These are phyloP conservation scores for Darevskia mixta DNA, from an alignment of 2,797 vertebrate genomes.

Conservation along the genomic window DNA sequence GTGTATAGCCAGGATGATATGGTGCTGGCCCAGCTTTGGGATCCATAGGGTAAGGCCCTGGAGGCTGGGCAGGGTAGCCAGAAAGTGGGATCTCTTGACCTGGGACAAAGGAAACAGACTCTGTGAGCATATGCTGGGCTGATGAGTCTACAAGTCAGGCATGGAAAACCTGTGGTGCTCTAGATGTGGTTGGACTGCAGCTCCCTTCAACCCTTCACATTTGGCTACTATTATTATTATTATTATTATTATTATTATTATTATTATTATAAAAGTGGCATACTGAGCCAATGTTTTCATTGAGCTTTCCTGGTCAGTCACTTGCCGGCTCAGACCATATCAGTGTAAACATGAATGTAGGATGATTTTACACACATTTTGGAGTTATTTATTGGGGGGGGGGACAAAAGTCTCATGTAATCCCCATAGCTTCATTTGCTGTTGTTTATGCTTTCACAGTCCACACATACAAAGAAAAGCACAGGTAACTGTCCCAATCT, in stretches of 20 bases:
- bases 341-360: no score
- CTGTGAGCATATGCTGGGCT: not conserved
- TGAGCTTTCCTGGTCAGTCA: no score
- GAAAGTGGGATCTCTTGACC: slow-evolving; percentile 85
- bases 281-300: no score
- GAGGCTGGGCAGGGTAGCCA: slow-evolving; percentile 85
- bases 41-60: slow-evolving; percentile 84
- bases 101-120: slow-evolving; percentile 39
- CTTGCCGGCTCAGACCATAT: no score
- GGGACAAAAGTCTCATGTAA: not conserved
- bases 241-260: no score
- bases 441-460: not conserved
- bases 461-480: not conserved
- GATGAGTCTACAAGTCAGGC: not conserved
- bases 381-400: not conserved
- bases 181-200: no score
- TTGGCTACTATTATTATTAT: no score
- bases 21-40: slow-evolving; percentile 83
- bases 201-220: no score
- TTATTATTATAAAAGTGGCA: no score
- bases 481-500: not conserved
- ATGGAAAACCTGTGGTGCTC: no score
- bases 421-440: not conserved
- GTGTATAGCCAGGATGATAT: slow-evolving; percentile 76
- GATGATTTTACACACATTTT: not conserved